A percentile compares a stretch with the other conserved stretches of the same genome.
Evolutionary conservation across 2,888 invertebrate species (phyloP).

Genomic region (Caenorhabditis doughertyi): DNA sequence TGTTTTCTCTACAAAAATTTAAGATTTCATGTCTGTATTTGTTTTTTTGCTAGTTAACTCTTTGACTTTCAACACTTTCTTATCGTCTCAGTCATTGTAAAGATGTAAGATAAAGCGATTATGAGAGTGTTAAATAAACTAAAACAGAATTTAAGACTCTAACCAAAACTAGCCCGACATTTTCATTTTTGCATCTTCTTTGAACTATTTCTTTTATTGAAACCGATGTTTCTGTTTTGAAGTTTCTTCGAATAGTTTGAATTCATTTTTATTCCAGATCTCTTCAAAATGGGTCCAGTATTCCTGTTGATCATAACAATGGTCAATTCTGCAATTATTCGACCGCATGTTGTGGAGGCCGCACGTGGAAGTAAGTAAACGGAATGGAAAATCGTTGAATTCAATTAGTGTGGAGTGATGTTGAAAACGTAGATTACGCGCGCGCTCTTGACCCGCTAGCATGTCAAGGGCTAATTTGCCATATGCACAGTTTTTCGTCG

Average conservation of each 20-base stretch:
- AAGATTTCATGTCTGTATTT: background rate
- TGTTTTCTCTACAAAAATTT: background rate
- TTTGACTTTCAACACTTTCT: slow-evolving; percentile 39
- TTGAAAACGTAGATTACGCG: slow-evolving; percentile 53
- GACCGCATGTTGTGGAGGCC: slow-evolving; percentile 61
- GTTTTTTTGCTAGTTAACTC: background rate
- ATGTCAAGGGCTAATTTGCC: slow-evolving; percentile 74
- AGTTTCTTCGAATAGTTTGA: background rate
- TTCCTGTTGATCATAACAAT: slow-evolving; percentile 56
- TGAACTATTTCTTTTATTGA: slow-evolving; percentile 2
- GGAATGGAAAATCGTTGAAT: slow-evolving; percentile 23
- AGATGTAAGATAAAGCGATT: slow-evolving; percentile 61
- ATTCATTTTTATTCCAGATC: slow-evolving; percentile 36
- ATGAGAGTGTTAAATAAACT: slow-evolving; percentile 50
- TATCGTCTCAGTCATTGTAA: slow-evolving; percentile 19
- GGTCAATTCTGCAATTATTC: slow-evolving; percentile 58
- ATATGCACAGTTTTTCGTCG: slow-evolving; percentile 61
- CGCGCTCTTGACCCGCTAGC: slow-evolving; percentile 68
- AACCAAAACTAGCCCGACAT: slow-evolving; percentile 5
- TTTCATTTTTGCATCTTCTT: slow-evolving; percentile 21
- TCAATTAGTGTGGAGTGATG: slow-evolving; percentile 41
- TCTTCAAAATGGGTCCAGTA: slow-evolving; percentile 54
- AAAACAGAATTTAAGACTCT: slow-evolving; percentile 5
- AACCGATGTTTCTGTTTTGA: background rate
- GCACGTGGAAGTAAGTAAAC: slow-evolving; percentile 65